Evolutionary conservation across 2,888 invertebrate genomes (phyloP).

Genomic region (Troglohyphantes excavatus): DNA sequence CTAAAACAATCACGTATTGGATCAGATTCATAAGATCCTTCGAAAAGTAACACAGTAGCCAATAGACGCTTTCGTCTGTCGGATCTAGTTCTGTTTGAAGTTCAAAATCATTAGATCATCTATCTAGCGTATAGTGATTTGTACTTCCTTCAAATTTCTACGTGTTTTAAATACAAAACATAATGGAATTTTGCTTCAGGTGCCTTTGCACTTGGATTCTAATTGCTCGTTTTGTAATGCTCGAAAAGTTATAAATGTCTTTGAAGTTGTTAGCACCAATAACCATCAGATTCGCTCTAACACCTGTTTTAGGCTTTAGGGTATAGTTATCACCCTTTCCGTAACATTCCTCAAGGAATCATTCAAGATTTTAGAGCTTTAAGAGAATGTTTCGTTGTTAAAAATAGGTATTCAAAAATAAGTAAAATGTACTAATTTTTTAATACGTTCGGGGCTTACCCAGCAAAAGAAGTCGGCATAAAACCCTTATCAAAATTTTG

Average conservation of each 20-base stretch:
- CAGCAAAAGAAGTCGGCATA: no score
- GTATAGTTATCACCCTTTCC: background rate
- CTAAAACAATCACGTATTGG: no score
- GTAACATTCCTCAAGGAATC: no score
- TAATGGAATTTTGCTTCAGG: background rate
- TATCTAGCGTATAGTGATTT: background rate
- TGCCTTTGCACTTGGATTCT: background rate
- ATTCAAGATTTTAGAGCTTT: no score
- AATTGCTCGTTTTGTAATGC: background rate
- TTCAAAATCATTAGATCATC: constrained; percentile 18
- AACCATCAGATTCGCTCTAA: background rate
- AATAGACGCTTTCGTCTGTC: no score
- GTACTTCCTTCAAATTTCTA: background rate
- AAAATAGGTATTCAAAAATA: no score
- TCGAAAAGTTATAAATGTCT: background rate
- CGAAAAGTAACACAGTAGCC: no score
- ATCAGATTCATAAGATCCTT: no score
- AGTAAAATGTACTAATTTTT: no score
- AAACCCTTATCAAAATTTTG: no score
- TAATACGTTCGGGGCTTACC: no score
- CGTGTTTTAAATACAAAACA: background rate
- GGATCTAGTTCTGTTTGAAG: constrained; percentile 6
- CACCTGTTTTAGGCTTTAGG: background rate
- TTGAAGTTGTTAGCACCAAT: background rate
- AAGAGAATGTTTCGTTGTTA: no score